phyloP scores from a whole-genome alignment of 2,797 vertebrate genomes.

The Merluccius polli region DNA sequence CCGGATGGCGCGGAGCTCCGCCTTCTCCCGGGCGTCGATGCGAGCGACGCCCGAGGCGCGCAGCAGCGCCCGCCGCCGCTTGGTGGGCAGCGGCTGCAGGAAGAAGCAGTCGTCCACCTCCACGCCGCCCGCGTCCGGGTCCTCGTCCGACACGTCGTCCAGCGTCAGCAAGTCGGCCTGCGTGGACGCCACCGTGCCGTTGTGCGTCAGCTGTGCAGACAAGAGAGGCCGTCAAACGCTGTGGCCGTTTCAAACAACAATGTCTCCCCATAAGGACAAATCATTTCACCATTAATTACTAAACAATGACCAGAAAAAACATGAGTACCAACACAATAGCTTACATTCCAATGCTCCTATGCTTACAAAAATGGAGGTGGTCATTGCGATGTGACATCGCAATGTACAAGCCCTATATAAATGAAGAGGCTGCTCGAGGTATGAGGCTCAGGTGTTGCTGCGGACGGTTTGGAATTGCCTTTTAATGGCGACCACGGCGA shows the following conservation, averaged over 20 bases:
- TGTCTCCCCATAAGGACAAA: no score
- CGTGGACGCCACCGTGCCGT: conserved; percentile 87
- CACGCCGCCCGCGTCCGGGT: conserved; percentile 87
- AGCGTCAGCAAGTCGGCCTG: conserved; percentile 88
- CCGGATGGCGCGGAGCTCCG: conserved; percentile 90
- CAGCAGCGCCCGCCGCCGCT: conserved; percentile 85
- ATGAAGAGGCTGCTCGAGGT: neutral
- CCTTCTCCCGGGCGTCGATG: conserved; percentile 91
- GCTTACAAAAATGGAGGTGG: no score
- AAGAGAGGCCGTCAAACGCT: conserved; percentile 9
- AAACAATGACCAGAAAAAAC: no score
- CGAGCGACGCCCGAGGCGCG: conserved; percentile 89
- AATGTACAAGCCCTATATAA: no score
- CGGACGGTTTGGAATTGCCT: neutral
- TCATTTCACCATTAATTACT: no score
- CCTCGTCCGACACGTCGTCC: conserved; percentile 91
- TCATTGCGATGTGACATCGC: no score
- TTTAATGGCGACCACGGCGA: neutral
- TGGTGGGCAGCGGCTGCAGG: conserved; percentile 90
- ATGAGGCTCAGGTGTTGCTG: neutral
- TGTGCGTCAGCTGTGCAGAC: conserved; percentile 83
- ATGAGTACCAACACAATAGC: no score
- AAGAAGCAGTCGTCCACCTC: conserved; percentile 96
- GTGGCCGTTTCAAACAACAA: no score
- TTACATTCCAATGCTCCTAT: no score